These are phyloP conservation scores for Lasioglossum zephyrum DNA, from an alignment of 2,888 invertebrate species.

Conservation along the genomic window DNA sequence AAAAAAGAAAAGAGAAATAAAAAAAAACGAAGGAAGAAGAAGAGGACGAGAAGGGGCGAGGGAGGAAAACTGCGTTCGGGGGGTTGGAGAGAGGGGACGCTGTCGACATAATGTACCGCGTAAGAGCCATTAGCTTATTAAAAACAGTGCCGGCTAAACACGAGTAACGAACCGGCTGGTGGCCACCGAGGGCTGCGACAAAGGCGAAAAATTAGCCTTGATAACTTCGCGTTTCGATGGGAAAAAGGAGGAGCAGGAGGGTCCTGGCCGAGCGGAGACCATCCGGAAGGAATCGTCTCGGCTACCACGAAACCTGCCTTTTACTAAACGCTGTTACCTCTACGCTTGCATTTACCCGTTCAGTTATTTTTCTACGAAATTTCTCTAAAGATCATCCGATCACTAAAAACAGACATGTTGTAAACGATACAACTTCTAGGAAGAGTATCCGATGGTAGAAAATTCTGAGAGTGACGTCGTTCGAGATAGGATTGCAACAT, in stretches of 20 bases:
- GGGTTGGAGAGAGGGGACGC: conserved; percentile 43
- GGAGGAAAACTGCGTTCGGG: not conserved
- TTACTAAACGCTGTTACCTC: conserved; percentile 41
- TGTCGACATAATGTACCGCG: conserved; percentile 76
- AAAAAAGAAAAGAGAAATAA: conserved; percentile 51
- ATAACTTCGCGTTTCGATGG: conserved; percentile 76
- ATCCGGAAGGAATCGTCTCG: conserved; percentile 52
- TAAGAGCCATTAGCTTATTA: conserved; percentile 84
- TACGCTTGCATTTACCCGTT: not conserved
- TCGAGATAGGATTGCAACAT: not conserved
- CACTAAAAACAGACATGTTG: not conserved
- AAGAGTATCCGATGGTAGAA: not conserved
- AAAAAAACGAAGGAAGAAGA: conserved; percentile 17
- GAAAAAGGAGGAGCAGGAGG: conserved; percentile 29
- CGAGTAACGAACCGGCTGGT: conserved; percentile 70
- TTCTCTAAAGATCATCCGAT: not conserved
- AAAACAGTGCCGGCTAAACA: conserved; percentile 78
- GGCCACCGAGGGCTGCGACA: conserved; percentile 72
- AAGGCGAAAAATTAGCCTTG: conserved; percentile 79
- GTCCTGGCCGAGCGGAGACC: conserved; percentile 26
- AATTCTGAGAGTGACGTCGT: not conserved
- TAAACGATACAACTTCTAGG: not conserved
- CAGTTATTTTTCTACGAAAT: not conserved
- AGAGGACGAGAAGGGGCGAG: conserved; percentile 16
- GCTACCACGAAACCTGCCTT: conserved; percentile 30